phyloP scores from a whole-genome alignment of 2,888 invertebrate genomes.

The Drosophila yooni region DNA sequence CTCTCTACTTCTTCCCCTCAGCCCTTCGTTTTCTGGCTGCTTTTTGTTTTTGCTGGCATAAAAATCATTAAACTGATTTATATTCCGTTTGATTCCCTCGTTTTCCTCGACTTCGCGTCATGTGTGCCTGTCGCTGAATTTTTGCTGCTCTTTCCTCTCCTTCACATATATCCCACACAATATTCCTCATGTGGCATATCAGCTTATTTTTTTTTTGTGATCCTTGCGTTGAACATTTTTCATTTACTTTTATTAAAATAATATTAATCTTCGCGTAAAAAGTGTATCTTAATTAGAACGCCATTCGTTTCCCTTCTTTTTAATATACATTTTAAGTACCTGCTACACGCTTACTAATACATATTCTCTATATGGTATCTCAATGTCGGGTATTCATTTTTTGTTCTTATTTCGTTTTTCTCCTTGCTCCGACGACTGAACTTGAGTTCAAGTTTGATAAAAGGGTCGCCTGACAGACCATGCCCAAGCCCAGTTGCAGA shows the following conservation, averaged over 20 bases:
- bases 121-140: constrained; percentile 44
- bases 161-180: constrained; percentile 6
- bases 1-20: constrained; percentile 31
- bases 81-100: constrained; percentile 76
- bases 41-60: constrained; percentile 66
- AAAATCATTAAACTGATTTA: constrained; percentile 82
- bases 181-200: background rate
- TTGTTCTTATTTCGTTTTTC: constrained; percentile 6
- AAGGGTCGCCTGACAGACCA: constrained; percentile 64
- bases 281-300: background rate
- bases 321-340: background rate
- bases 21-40: constrained; percentile 6
- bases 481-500: constrained; percentile 44
- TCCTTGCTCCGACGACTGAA: constrained; percentile 49
- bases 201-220: no score
- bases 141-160: constrained; percentile 21
- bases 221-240: background rate
- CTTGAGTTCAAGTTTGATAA: constrained; percentile 75
- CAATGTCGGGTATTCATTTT: background rate
- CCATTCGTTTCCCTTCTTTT: background rate
- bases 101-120: constrained; percentile 40
- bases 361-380: constrained; percentile 19
- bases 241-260: background rate
- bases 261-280: background rate
- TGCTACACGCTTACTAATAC: background rate